phyloP scores from a whole-genome alignment of 1,140 invertebrate genomes.

The Heliothis virescens region DNA sequence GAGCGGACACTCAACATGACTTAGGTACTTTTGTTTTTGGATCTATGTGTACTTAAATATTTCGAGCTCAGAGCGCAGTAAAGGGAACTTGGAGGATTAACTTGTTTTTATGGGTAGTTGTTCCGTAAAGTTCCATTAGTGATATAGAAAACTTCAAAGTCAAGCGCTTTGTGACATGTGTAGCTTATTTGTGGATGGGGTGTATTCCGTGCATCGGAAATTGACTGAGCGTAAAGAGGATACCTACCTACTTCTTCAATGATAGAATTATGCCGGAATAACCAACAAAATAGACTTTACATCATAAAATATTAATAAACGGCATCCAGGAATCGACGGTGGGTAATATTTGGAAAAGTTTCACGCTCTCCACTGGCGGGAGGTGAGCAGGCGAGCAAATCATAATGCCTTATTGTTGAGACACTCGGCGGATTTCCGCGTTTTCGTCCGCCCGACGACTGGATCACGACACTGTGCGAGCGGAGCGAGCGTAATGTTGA shows the following conservation, averaged over 20 bases:
- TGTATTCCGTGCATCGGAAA: too few species aligned
- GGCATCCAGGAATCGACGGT: neutral
- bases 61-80: neutral
- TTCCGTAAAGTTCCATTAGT: neutral
- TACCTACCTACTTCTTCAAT: too few species aligned
- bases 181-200: too few species aligned
- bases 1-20: conserved; percentile 39
- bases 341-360: conserved; percentile 35
- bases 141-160: conserved; percentile 4
- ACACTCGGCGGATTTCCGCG: conserved; percentile 41
- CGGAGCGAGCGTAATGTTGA: neutral
- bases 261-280: neutral
- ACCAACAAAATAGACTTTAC: neutral
- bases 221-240: too few species aligned
- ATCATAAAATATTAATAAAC: neutral
- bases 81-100: conserved; percentile 22
- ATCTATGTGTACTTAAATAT: conserved; percentile 30
- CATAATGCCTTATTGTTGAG: conserved; percentile 30
- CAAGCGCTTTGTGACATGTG: neutral
- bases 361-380: conserved; percentile 3
- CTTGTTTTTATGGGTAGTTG: neutral
- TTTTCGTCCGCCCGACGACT: conserved; percentile 1
- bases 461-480: neutral
- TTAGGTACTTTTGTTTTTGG: conserved; percentile 42
- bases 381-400: conserved; percentile 35